phyloP scores from a whole-genome alignment of 2,797 vertebrate species.

The Zonotrichia albicollis region DNA sequence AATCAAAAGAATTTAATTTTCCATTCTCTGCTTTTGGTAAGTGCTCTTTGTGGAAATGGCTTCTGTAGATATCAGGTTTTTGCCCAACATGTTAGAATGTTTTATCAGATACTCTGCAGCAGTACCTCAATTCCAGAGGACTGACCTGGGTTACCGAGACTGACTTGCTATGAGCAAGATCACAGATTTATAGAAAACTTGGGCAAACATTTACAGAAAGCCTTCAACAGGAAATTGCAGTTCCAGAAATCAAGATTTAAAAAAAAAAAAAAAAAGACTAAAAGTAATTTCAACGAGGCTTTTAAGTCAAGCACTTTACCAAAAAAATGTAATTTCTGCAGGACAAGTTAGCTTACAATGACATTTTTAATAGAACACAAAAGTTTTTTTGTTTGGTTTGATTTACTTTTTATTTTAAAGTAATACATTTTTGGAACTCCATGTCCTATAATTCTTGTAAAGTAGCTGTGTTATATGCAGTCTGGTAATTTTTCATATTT shows the following conservation, averaged over 20 bases:
- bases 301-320: background rate
- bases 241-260: background rate
- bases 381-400: accelerated
- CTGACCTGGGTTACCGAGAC: background rate
- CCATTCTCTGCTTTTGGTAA: background rate
- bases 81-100: background rate
- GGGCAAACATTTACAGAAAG: background rate
- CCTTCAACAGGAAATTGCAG: background rate
- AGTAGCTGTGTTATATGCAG: background rate
- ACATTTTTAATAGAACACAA: background rate
- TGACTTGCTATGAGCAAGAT: background rate
- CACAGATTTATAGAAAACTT: background rate
- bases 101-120: background rate
- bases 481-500: background rate
- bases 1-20: background rate
- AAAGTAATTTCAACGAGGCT: accelerated
- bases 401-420: background rate
- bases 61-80: background rate
- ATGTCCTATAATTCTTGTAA: background rate
- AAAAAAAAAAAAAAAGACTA: background rate
- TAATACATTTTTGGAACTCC: accelerated
- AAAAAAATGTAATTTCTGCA: background rate
- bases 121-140: background rate
- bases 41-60: accelerated
- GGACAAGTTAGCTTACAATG: background rate